phyloP scores from a whole-genome alignment of 2,888 invertebrate species.

The Arenicola marina region DNA sequence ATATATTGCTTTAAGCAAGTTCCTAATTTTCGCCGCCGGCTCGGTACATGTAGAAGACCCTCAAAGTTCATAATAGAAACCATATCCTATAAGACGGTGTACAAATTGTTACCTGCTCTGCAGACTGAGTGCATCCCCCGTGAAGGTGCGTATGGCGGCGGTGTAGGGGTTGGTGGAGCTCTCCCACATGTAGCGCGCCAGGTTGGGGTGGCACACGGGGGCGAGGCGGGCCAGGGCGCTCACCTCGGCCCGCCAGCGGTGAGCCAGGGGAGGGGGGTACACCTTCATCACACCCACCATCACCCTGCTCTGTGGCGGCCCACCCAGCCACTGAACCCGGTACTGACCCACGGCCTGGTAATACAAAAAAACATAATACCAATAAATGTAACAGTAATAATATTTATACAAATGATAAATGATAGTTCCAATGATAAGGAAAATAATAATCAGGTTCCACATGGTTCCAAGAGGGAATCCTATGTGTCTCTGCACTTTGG shows the following conservation, averaged over 20 bases:
- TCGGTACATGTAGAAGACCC: no score
- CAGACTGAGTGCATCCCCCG: conserved; percentile 11
- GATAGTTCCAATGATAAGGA: no score
- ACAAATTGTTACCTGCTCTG: conserved; percentile 11
- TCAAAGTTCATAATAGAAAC: no score
- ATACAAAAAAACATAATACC: no score
- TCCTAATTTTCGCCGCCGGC: no score
- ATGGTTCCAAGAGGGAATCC: no score
- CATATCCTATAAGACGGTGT: no score
- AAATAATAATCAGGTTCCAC: no score
- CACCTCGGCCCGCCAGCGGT: conserved; percentile 16
- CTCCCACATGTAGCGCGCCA: conserved; percentile 20
- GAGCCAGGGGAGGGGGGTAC: background rate
- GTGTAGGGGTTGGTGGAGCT: conserved; percentile 5
- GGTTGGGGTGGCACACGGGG: conserved; percentile 13
- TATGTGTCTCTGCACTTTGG: no score
- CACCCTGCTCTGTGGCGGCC: background rate
- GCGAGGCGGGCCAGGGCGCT: conserved; percentile 10
- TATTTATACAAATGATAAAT: no score
- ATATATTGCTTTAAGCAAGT: no score
- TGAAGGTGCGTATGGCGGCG: conserved; percentile 3
- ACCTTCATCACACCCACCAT: conserved; percentile 19
- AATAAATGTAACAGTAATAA: no score
- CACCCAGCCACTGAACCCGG: conserved; percentile 15
- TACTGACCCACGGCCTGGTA: conserved; percentile 2